Base-by-base conservation (phyloP, 2,797 vertebrate species). In the Myoxocephalus aenaeus region DNA sequence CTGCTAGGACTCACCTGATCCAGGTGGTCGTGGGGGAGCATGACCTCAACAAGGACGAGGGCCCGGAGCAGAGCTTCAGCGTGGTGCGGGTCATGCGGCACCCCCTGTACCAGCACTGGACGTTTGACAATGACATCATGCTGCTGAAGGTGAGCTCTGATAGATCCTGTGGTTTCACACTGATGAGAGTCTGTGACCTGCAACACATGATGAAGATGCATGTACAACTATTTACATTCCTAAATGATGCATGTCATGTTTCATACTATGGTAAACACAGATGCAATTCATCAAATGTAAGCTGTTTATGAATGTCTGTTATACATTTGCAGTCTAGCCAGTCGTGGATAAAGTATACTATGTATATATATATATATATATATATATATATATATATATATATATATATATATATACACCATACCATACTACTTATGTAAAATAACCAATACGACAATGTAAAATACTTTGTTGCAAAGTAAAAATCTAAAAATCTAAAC, bases 101-200 rank as follows among this genome's bases (percentile, higher is more conserved):
- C 77, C 84, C 82, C 70, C 61, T 69, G 53, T 95, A 93, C 86
- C 76, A 81, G 29, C 72, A 78, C 77, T 89, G 85, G 86, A 89
- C 85, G 0, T 94, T 95, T 68, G 90, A 95, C 81, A 94, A 92
- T 11, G 95, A 96, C 64, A 94, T 96, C 80, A 95, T 96, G 95
- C 88, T 96, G 71, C 56, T 96, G 5, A 95, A 96, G 91, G 95
- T 96, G 80, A 77, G 67, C 1, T 11, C 56, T 8, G 1, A 38
- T 53, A 29, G 15, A 67, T 36, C 14, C 22, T 46, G 12, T 40
- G 15, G 36, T 38, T 50, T 1, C 3, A 68, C 11, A 29, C 1
- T 7, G 22, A 18, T 73, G 25, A 27, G 15, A 36, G 20, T 67
- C 40, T 64, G 15, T 51, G 34, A 69, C 3, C 50, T 58, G 34